Evolutionary conservation across 35 echinoderm and acorn worm species (phyloP), one percentile per base, ranked within the genome.

Genomic region (Nesometra sesokonis): DNA sequence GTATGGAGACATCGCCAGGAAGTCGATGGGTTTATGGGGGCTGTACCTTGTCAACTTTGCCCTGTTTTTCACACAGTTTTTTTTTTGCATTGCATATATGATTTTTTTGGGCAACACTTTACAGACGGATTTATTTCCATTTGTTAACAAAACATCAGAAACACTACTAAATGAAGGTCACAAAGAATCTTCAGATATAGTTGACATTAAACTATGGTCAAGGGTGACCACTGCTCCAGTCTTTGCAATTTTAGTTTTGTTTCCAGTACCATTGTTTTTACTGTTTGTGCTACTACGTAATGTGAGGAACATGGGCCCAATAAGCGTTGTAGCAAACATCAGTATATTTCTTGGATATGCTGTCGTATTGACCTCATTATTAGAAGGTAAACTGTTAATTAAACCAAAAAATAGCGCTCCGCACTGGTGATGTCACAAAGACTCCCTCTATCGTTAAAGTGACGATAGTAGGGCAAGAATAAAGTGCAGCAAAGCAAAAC

Each of bases 101-200:
- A 89, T 99, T 78, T 99, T 99, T 87, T 82, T 99, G 23, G 96
- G 90, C 3, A 93, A 91, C 40, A 94, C 92, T 31, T 47, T 99
- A 30, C 38, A 83, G 32, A 67, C 52, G 2, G 27, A 86, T 21
- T 87, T 90, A 36, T 93, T 93, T 78, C 92, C 92, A 2, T 47
- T 90, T 77, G 78, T 46, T 35, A 82, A 93, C 57, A 3, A 36
- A 80, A 36, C 79, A 13, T 67, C 52, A 27, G 23, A 67, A 38
- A 15, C 23, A 83, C 76, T 13, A 33, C 32, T 23, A 57, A 79
- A 46, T 86, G n/a, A 17, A 7, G 35, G 21, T 32, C 11, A 37
- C 17, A 67, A n/a, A 34, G 76, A 82, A n/a, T 52, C 17, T 15
- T 29, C 3, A 7, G 5, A 1, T 29, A 31, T 84, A 0, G 35